These are phyloP conservation scores for Pelobates fuscus DNA, from an alignment of 2,113 vertebrate species.

Conservation along the genomic window DNA sequence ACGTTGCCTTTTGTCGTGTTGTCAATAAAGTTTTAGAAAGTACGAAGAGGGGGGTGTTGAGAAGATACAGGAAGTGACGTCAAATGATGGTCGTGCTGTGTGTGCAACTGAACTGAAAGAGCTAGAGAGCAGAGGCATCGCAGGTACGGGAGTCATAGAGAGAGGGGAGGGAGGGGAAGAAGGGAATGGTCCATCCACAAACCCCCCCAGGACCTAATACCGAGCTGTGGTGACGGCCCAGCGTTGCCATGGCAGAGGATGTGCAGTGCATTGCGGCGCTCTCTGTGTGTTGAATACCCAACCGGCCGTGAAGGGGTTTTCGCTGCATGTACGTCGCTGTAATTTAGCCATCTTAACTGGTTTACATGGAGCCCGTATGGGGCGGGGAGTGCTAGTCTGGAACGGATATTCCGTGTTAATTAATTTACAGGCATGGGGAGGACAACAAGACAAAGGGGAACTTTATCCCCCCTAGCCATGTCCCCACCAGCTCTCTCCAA, in stretches of 20 bases:
- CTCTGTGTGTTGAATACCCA: background rate
- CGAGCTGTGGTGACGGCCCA: background rate
- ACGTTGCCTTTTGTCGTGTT: background rate
- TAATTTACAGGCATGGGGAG: too few relatives aligned
- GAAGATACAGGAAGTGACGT: constrained; percentile 41
- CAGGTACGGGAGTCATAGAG: constrained; percentile 13
- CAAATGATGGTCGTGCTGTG: constrained; percentile 44
- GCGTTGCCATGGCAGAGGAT: too few relatives aligned
- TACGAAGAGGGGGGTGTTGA: background rate
- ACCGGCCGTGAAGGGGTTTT: too few relatives aligned
- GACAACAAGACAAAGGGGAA: too few relatives aligned
- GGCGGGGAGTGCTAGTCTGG: too few relatives aligned
- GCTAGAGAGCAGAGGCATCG: constrained; percentile 27
- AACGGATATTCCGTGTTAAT: too few relatives aligned
- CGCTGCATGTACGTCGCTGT: too few relatives aligned
- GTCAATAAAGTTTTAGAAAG: constrained; percentile 34
- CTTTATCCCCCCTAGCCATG: too few relatives aligned
- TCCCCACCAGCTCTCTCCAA: too few relatives aligned
- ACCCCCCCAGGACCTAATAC: too few relatives aligned
- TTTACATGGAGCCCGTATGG: too few relatives aligned
- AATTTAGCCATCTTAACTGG: too few relatives aligned
- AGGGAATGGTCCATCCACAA: background rate
- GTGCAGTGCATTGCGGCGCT: background rate
- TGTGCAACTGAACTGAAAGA: constrained; percentile 37
- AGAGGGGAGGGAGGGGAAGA: background rate